Evolutionary conservation across 2,888 invertebrate species (phyloP).

Genomic region (Drosophila dives): DNA sequence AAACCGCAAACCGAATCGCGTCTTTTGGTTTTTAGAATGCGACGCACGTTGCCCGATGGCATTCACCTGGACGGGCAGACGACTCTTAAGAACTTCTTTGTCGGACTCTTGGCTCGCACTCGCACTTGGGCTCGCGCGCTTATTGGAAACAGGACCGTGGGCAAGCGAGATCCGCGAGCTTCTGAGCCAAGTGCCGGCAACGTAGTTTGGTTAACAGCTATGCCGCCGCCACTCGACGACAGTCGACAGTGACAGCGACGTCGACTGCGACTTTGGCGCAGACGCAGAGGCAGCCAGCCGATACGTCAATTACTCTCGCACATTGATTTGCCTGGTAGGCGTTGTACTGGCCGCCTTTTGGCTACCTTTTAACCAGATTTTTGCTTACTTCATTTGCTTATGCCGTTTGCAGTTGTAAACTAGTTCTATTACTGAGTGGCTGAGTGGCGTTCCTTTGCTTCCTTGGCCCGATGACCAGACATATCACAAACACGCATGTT

Average conservation of each 20-base stretch:
- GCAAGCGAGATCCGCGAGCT: constrained; percentile 69
- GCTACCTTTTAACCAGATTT: constrained; percentile 22
- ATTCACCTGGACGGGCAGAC: constrained; percentile 72
- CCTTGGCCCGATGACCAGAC: constrained; percentile 4
- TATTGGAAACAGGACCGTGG: constrained; percentile 73
- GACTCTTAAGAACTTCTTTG: constrained; percentile 42
- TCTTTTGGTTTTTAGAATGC: constrained; percentile 55
- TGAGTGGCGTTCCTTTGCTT: constrained; percentile 14
- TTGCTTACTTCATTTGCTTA: constrained; percentile 26
- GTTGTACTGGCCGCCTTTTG: constrained; percentile 47
- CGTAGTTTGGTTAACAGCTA: constrained; percentile 78
- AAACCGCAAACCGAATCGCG: constrained; percentile 60
- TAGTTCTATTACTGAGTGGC: constrained; percentile 38
- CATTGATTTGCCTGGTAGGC: constrained; percentile 53
- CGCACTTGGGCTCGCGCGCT: constrained; percentile 41
- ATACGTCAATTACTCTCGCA: constrained; percentile 68
- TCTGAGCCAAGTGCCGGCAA: constrained; percentile 70
- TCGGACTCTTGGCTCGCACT: constrained; percentile 32
- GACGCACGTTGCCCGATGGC: constrained; percentile 73
- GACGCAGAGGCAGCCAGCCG: constrained; percentile 36
- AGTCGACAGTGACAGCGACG: constrained; percentile 38
- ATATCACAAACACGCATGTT: constrained; percentile 48
- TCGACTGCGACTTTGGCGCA: constrained; percentile 27
- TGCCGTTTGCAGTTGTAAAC: constrained; percentile 39
- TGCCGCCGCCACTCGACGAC: constrained; percentile 29